Evolutionary conservation across 2,888 invertebrate genomes (phyloP), one percentile per base, ranked within the genome.

Genomic region (Microchrysa polita): DNA sequence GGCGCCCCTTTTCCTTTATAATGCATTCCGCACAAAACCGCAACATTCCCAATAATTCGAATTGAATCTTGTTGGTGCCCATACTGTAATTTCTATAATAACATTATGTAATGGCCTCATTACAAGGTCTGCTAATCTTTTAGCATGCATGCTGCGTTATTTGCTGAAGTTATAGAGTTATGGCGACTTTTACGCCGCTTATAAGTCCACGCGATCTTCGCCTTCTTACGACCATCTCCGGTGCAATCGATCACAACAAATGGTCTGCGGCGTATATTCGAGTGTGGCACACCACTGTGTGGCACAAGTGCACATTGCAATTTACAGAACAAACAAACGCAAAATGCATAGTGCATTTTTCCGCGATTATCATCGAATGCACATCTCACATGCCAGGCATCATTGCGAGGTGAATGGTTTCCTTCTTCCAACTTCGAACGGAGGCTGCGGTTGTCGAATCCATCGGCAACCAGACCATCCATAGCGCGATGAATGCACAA

Each of bases 51-150:
- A 7, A 42, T n/a, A n/a, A 34, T 48, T 65, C 22, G 44, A 48
- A 65, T 48, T 20, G 16, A 65, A 18, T 44, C 44, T 61, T 18
- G 48, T 20, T 48, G 55, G 69, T 55, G 57, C 55, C 48, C 69
- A 16, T 55, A 42, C 69, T 57, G 69, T 69, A 55, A 55, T 55
- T 57, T 57, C 27, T 20, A 57, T 69, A 69, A 69, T 69, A 69
- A 69, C 69, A 69, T 69, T 69, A 69, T 57, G 69, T 69, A 69
- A 69, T 69, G 69, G 69, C 69, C 55, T 69, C 57, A 69, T 69
- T 69, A 69, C 69, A 69, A 69, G 69, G 69, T 69, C 69, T 69
- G 42, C 34, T 40, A 57, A 55, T 69, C 69, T 55, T 40, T 23
- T 67, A n/a, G 59, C 16, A n/a, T 48, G 48, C 61, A 61, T 16